A percentile compares a stretch with the other conserved stretches of the same genome.
These are phyloP conservation scores for Panagrolaimus sp. DNA, from an alignment of 1,140 invertebrate genomes.

Conservation along the genomic window DNA sequence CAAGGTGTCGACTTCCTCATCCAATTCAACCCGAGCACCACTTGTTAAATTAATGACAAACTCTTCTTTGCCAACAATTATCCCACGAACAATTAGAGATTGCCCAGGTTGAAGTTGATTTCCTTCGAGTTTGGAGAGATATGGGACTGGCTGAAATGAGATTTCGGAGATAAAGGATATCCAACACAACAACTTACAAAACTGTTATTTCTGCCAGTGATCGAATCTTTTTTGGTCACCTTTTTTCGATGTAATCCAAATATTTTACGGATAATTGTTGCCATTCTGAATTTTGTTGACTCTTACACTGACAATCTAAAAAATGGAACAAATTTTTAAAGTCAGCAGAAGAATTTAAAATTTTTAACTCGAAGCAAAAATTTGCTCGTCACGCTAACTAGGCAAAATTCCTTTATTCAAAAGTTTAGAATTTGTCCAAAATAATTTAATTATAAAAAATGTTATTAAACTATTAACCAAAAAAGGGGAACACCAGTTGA, in stretches of 20 bases:
- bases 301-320: too few relatives aligned
- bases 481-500: too few relatives aligned
- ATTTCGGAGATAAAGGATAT: slow-evolving; percentile 2
- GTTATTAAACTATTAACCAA: too few relatives aligned
- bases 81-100: slow-evolving; percentile 55
- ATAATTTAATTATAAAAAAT: too few relatives aligned
- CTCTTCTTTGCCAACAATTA: slow-evolving; percentile 50
- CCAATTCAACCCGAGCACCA: slow-evolving; percentile 54
- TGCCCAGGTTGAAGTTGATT: slow-evolving; percentile 54
- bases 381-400: too few relatives aligned
- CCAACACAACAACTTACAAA: slow-evolving; percentile 48
- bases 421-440: too few relatives aligned
- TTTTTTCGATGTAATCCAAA: slow-evolving; percentile 44
- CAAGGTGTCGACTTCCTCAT: slow-evolving; percentile 47
- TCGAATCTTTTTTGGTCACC: slow-evolving; percentile 56
- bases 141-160: slow-evolving; percentile 52
- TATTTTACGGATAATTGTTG: slow-evolving; percentile 32
- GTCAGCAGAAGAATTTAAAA: too few relatives aligned
- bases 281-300: slow-evolving; percentile 18
- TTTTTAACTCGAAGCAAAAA: too few relatives aligned
- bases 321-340: too few relatives aligned
- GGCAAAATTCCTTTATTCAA: too few relatives aligned
- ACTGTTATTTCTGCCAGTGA: slow-evolving; percentile 55
- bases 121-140: slow-evolving; percentile 56
- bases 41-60: slow-evolving; percentile 56